These are phyloP conservation scores for Steinernema scapterisci DNA, from an alignment of 2,888 invertebrate genomes.

Conservation along the genomic window DNA sequence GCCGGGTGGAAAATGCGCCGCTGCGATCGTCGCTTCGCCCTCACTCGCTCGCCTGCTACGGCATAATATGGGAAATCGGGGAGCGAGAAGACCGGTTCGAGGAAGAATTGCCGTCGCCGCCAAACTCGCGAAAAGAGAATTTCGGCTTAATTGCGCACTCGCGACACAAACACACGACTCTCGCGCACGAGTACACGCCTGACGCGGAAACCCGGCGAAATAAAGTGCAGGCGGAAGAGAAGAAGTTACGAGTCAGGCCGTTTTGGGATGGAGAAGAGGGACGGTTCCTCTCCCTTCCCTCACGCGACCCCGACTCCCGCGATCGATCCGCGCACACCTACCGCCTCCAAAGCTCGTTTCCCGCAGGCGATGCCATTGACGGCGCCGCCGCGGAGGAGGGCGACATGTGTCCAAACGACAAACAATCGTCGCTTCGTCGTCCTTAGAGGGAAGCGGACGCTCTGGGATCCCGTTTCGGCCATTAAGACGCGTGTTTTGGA, in stretches of 20 bases:
- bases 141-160: conserved; percentile 10
- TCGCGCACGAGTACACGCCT: conserved; percentile 1
- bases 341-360: not conserved
- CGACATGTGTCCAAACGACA: not conserved
- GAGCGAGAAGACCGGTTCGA: not conserved
- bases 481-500: no score
- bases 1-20: not conserved
- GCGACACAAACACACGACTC: not conserved
- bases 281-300: not conserved
- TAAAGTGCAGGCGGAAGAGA: not conserved
- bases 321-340: conserved; percentile 24
- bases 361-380: not conserved
- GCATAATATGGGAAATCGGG: not conserved
- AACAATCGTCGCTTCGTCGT: not conserved
- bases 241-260: not conserved
- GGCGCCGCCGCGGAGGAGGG: not conserved
- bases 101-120: not conserved
- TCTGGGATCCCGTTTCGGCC: no score
- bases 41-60: not conserved
- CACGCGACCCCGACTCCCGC: not conserved
- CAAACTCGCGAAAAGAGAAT: not conserved
- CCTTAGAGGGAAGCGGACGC: no score
- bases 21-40: not conserved
- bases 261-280: not conserved
- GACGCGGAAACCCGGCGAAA: not conserved